Evolutionary conservation across 2,113 vertebrate species (phyloP).

Genomic region (Brachyhypopomus occidentalis): DNA sequence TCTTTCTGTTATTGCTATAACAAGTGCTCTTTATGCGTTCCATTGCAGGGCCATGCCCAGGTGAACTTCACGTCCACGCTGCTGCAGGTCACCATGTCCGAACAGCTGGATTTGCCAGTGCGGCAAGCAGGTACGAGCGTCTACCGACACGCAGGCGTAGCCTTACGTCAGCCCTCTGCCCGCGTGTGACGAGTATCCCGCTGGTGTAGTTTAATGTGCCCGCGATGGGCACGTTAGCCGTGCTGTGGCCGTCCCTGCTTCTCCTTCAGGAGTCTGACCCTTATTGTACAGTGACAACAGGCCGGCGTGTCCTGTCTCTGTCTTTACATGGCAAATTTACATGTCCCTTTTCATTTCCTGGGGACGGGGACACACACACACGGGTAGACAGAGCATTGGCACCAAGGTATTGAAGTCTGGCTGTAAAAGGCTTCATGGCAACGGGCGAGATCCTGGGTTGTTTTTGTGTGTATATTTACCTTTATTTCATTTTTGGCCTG

Average conservation of each 20-base stretch:
- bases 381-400: neutral
- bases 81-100: constrained; percentile 97
- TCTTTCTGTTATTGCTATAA: too few relatives aligned
- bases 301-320: constrained; percentile 11
- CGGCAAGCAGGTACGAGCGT: constrained; percentile 91
- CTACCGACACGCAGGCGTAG: neutral
- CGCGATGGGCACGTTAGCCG: neutral
- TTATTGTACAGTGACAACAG: constrained; percentile 33
- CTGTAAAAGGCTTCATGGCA: too few relatives aligned
- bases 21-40: constrained; percentile 3
- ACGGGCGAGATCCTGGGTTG: too few relatives aligned
- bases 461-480: too few relatives aligned
- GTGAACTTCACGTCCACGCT: constrained; percentile 95
- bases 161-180: neutral
- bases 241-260: neutral
- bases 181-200: too few relatives aligned
- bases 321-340: neutral
- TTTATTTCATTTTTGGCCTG: too few relatives aligned
- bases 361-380: neutral
- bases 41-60: constrained; percentile 86
- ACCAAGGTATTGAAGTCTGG: neutral
- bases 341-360: neutral
- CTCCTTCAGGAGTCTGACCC: neutral
- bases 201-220: too few relatives aligned
- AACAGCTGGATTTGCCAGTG: constrained; percentile 96